Evolutionary conservation across 1,140 invertebrate genomes (phyloP), one percentile per base, ranked within the genome.

Genomic region (Subanguina moxae): DNA sequence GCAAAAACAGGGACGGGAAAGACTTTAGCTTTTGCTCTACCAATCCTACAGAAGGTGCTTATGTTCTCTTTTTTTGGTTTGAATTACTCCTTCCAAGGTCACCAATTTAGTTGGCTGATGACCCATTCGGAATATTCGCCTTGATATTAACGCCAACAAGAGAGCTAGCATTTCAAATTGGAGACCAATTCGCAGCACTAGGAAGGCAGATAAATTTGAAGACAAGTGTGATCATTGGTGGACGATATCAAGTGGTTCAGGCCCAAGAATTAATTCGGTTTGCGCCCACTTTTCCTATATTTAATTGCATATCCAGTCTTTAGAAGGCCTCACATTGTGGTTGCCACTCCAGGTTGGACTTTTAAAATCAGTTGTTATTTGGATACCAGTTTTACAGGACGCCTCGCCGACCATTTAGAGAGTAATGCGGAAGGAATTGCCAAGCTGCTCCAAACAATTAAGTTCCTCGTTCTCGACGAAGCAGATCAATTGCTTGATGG

Each of bases 281-380:
- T 45, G 70, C 8, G 19, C 1, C 8, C 3, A 61, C 58, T 30
- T 19, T 21, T 61, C n/a, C 27, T 25, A 3, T 61, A 21, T 43
- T n/a, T 62, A 32, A 70, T 1, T 58, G 19, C 42, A 70, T 32
- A 0, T 52, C 42, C 19, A 56, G 27, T n/a, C 73, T 32, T 69
- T 64, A 70, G 76, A 11, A 58, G 74, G n/a, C 80, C 80, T 17
- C 80, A 82, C 56, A 62, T 83, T 70, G 89, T 98, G 58, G 91
- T 99, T 25, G 96, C 94, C 0, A 98, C 95, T 13, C 96, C 96
- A 0, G n/a, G n/a, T n/a, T n/a, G n/a, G n/a, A n/a, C n/a, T n/a
- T n/a, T n/a, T n/a, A n/a, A n/a, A n/a, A n/a, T n/a, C n/a, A n/a
- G n/a, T n/a, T n/a, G n/a, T n/a, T n/a, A n/a, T n/a, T n/a, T n/a